phyloP scores from a whole-genome alignment of 2,888 invertebrate genomes.

The Thecocarcelia acutangulata region DNA sequence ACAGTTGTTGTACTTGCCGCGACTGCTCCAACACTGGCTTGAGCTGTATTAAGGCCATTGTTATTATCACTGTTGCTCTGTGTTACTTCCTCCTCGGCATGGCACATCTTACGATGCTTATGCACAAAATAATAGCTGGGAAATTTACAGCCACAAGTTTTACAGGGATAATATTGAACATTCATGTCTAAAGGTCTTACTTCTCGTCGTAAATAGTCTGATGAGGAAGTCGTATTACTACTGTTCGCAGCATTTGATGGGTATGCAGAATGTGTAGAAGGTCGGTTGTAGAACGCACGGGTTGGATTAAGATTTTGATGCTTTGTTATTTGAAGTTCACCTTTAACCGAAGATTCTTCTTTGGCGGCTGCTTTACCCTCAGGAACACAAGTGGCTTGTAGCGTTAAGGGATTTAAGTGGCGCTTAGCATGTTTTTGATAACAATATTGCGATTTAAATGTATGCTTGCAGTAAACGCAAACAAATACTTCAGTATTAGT shows the following conservation, averaged over 20 bases:
- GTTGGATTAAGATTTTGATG: slow-evolving; percentile 40
- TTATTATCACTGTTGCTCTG: slow-evolving; percentile 17
- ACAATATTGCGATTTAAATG: slow-evolving; percentile 92
- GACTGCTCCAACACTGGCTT: slow-evolving; percentile 11
- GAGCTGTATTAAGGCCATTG: slow-evolving; percentile 25
- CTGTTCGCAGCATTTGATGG: slow-evolving; percentile 11
- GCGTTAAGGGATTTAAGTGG: slow-evolving; percentile 85
- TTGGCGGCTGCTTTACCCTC: slow-evolving; percentile 26
- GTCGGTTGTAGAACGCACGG: slow-evolving; percentile 46
- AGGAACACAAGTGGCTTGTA: slow-evolving; percentile 76
- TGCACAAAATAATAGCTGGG: slow-evolving; percentile 97
- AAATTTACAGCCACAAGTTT: slow-evolving; percentile 95
- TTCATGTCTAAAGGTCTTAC: slow-evolving; percentile 88
- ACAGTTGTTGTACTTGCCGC: not conserved
- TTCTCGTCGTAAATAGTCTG: slow-evolving; percentile 82
- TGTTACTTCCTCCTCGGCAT: slow-evolving; percentile 82
- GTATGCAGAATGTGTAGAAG: slow-evolving; percentile 27
- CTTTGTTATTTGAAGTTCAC: slow-evolving; percentile 45
- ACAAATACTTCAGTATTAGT: slow-evolving; percentile 83
- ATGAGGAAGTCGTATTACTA: slow-evolving; percentile 57
- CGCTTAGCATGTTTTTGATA: slow-evolving; percentile 90
- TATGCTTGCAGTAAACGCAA: slow-evolving; percentile 89
- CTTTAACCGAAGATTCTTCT: slow-evolving; percentile 32
- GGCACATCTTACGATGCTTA: slow-evolving; percentile 93
- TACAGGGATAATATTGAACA: slow-evolving; percentile 95